Conservation (phyloP, 1,140 invertebrate genomes). For the Polypedilum pembai region DNA sequence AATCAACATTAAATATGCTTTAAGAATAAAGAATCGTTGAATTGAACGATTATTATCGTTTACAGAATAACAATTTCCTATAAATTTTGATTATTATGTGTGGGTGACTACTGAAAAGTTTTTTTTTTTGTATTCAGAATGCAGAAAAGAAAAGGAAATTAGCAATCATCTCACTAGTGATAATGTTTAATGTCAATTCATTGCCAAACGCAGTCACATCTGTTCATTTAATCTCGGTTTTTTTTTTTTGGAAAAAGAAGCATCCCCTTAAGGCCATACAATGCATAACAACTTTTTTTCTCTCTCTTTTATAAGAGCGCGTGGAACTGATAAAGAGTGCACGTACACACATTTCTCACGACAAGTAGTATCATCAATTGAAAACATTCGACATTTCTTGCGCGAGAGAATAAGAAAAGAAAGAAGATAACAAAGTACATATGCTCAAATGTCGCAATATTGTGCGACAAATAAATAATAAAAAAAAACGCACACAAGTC, state of each 20-base stretch:
- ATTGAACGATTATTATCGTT: slow-evolving; percentile 21
- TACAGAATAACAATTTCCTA: slow-evolving; percentile 23
- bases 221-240: slow-evolving; percentile 1
- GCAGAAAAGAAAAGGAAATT: neutral
- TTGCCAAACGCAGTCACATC: slow-evolving; percentile 1
- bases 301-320: too few relatives aligned
- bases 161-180: neutral
- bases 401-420: neutral
- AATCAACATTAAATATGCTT: slow-evolving; percentile 25
- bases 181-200: neutral
- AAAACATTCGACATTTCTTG: neutral
- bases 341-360: too few relatives aligned
- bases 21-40: neutral
- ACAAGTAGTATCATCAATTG: too few relatives aligned
- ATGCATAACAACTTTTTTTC: too few relatives aligned
- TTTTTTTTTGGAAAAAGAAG: neutral
- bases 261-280: too few relatives aligned
- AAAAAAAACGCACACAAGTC: too few relatives aligned
- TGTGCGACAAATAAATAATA: neutral
- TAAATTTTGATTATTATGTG: slow-evolving; percentile 23
- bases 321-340: too few relatives aligned
- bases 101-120: neutral
- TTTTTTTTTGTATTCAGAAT: neutral
- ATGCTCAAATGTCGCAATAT: neutral
- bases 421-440: too few relatives aligned